phyloP scores from a whole-genome alignment of 2,888 invertebrate species.

The Apamea epomidion region DNA sequence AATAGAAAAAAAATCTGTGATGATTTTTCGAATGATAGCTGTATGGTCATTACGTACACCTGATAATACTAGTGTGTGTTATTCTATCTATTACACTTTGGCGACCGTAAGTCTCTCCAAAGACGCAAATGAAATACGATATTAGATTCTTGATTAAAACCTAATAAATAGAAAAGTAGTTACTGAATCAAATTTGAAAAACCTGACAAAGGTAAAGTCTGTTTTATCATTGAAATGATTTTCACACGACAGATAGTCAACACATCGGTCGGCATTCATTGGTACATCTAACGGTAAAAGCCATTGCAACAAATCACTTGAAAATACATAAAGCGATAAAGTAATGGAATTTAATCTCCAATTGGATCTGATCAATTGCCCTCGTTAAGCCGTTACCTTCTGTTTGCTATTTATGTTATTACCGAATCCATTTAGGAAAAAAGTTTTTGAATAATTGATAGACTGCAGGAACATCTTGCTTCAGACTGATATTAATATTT shows the following conservation, averaged over 20 bases:
- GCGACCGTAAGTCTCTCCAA: not conserved
- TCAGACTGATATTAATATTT: conserved; percentile 16
- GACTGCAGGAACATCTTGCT: conserved; percentile 19
- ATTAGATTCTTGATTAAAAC: not conserved
- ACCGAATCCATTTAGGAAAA: conserved; percentile 43
- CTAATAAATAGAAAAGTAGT: too few species aligned
- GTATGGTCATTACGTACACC: not conserved
- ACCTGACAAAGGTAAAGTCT: not conserved
- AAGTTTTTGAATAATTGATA: conserved; percentile 49
- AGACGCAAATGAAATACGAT: not conserved
- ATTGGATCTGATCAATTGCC: conserved; percentile 68
- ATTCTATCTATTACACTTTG: not conserved
- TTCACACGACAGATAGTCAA: not conserved
- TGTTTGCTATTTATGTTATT: conserved; percentile 61
- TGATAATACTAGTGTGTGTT: not conserved
- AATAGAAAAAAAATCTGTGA: not conserved
- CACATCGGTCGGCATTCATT: conserved; percentile 3
- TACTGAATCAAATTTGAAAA: not conserved
- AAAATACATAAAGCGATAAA: conserved; percentile 61
- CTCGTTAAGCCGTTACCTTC: conserved; percentile 63
- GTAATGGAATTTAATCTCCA: conserved; percentile 69
- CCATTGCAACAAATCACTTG: conserved; percentile 55
- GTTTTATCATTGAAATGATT: not conserved
- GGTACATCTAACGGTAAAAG: conserved; percentile 21
- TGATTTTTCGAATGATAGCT: not conserved